Evolutionary conservation across 2,888 invertebrate genomes (phyloP).

Genomic region (Zygaena filipendulae): DNA sequence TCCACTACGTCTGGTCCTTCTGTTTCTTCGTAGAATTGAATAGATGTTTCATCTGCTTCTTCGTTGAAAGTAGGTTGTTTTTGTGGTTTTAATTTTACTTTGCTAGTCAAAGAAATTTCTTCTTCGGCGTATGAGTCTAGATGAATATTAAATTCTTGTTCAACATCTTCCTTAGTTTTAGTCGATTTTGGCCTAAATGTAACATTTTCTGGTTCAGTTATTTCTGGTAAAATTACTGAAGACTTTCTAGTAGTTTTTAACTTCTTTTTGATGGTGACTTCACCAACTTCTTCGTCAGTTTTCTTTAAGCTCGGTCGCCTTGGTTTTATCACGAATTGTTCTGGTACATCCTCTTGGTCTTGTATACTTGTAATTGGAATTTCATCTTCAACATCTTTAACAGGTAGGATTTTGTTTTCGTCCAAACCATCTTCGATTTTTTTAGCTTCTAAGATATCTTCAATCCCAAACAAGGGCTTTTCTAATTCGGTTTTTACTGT

Average conservation of each 20-base stretch:
- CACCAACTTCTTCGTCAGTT: constrained; percentile 65
- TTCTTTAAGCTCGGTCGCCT: constrained; percentile 50
- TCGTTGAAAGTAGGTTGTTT: constrained; percentile 80
- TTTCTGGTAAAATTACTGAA: constrained; percentile 75
- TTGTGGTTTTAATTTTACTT: constrained; percentile 80
- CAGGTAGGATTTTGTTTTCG: too few relatives aligned
- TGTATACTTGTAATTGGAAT: constrained; percentile 21
- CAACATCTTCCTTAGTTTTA: constrained; percentile 87
- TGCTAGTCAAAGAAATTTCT: constrained; percentile 87
- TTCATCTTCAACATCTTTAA: constrained; percentile 24
- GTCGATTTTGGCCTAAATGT: constrained; percentile 81
- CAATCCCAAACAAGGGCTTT: constrained; percentile 60
- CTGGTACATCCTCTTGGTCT: constrained; percentile 36
- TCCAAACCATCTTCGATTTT: too few relatives aligned
- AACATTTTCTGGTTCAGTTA: constrained; percentile 80
- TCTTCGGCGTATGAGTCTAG: constrained; percentile 88
- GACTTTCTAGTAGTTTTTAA: constrained; percentile 74
- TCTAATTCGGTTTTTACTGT: constrained; percentile 67
- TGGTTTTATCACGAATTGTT: constrained; percentile 50
- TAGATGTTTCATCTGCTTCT: constrained; percentile 81
- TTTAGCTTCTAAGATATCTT: constrained; percentile 48
- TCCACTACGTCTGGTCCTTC: constrained; percentile 51
- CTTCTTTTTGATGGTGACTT: constrained; percentile 80
- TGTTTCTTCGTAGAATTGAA: constrained; percentile 68
- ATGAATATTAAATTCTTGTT: constrained; percentile 90